A percentile compares a stretch with the other conserved stretches of the same genome.
Conservation (phyloP, 1,140 invertebrate genomes). For the Propsilocerus akamusi region DNA sequence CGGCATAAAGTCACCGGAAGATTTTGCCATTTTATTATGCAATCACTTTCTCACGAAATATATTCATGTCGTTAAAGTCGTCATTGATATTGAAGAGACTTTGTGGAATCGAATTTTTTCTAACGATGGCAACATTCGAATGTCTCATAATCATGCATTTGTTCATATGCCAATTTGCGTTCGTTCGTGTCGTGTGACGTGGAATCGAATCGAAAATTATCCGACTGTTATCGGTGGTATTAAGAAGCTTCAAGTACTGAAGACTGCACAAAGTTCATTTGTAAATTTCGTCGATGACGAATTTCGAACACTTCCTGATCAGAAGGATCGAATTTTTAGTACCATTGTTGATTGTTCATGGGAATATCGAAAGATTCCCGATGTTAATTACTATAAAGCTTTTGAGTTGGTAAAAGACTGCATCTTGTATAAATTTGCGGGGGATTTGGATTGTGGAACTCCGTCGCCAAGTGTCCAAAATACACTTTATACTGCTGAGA, state of each 20-base stretch:
- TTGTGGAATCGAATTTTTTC: constrained; percentile 48
- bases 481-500: constrained; percentile 48
- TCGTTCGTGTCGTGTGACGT: constrained; percentile 41
- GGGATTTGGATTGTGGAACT: constrained; percentile 40
- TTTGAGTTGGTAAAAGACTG: constrained; percentile 46
- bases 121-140: constrained; percentile 22
- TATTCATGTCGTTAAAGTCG: constrained; percentile 42
- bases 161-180: constrained; percentile 39
- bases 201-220: too few species aligned
- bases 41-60: constrained; percentile 54
- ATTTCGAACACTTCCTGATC: constrained; percentile 48
- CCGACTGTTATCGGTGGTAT: constrained; percentile 41
- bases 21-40: constrained; percentile 46
- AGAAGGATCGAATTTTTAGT: constrained; percentile 52
- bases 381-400: constrained; percentile 42
- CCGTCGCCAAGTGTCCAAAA: constrained; percentile 58
- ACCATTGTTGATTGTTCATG: constrained; percentile 50
- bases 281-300: constrained; percentile 57
- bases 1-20: constrained; percentile 51
- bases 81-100: constrained; percentile 45
- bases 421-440: constrained; percentile 53
- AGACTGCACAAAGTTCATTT: constrained; percentile 60
- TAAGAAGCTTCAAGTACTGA: constrained; percentile 43
- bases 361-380: constrained; percentile 39
- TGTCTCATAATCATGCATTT: constrained; percentile 53